Evolutionary conservation across 2,797 vertebrate species (phyloP), one percentile per base, ranked within the genome.

Genomic region (Lutjanus argentimaculatus): DNA sequence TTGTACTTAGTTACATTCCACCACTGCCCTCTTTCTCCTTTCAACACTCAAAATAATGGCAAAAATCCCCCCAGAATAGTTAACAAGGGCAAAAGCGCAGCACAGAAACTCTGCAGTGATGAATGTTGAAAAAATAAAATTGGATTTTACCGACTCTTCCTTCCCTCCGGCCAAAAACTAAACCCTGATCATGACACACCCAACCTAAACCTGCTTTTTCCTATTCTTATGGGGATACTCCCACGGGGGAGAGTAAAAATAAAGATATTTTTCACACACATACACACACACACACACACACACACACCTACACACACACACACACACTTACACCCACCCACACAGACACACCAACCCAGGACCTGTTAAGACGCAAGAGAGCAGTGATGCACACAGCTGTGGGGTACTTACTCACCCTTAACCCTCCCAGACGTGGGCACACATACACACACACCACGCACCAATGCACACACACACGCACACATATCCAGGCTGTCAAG

Each of bases 391-490:
- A 84, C 79, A 88, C 80, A 88, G 90, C 90, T 88, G 67, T 80
- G 82, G 85, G 87, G 72, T 67, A 86, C 82, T 87, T 87, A 82
- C 75, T 92, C 86, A 91, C 88, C 86, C 86, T 75, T 91, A 90
- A 91, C 90, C 89, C 83, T 81, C 72, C 65, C 64, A 86, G 87
- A 78, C 56, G 9, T 72, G 14, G 61, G 25, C 51, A n/a, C 30
- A 22, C 30, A 59, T 59, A 74, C 21, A 64, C 40, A 72, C 21
- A 61, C 57, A 55, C 72, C 73, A 55, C 67, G 64, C 62, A 53
- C 66, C 77, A 66, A 71, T 57, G 59, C 42, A 59, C 46, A 79
- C 81, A 42, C 68, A 82, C 58, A 70, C 79, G 68, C 45, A 64
- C 36, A 74, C 80, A 48, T 74, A 66, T 53, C 73, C 49, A 17